A percentile compares a stretch with the other conserved stretches of the same genome.
These are phyloP conservation scores for Brenthis daphne DNA, from an alignment of 2,888 invertebrate species.

Conservation along the genomic window DNA sequence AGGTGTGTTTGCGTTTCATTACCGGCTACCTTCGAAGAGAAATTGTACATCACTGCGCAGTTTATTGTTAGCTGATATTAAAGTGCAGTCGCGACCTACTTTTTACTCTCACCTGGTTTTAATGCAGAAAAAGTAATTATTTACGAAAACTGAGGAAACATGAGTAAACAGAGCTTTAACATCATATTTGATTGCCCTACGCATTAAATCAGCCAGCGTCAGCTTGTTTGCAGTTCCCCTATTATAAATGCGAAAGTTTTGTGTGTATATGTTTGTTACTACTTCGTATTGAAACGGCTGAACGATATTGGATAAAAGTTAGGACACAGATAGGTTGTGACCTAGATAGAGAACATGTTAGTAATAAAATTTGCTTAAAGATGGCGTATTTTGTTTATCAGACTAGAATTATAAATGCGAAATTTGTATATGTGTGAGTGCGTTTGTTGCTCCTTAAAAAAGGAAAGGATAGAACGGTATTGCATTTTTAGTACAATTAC, in stretches of 20 bases:
- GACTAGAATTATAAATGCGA: no score
- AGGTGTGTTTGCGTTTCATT: constrained; percentile 65
- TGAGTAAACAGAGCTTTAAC: constrained; percentile 1
- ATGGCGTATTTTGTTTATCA: no score
- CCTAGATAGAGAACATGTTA: no score
- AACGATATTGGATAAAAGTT: no score
- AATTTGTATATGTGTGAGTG: no score
- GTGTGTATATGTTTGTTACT: no score
- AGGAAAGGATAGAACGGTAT: no score
- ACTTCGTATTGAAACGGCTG: no score
- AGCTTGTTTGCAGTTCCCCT: not conserved
- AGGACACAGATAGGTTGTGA: no score
- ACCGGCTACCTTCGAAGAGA: constrained; percentile 44
- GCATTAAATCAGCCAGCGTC: not conserved
- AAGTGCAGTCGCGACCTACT: constrained; percentile 36
- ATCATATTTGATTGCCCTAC: constrained; percentile 10
- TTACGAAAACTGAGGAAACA: constrained; percentile 15
- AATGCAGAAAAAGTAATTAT: constrained; percentile 26
- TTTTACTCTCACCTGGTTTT: constrained; percentile 36
- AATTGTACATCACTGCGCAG: constrained; percentile 38
- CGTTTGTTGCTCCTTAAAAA: no score
- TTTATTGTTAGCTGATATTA: constrained; percentile 39
- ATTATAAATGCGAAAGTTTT: not conserved
- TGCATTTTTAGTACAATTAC: no score
- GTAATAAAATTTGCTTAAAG: no score